These are phyloP conservation scores for Alectoris magna DNA, from an alignment of 2,797 vertebrate species.

Conservation along the genomic window DNA sequence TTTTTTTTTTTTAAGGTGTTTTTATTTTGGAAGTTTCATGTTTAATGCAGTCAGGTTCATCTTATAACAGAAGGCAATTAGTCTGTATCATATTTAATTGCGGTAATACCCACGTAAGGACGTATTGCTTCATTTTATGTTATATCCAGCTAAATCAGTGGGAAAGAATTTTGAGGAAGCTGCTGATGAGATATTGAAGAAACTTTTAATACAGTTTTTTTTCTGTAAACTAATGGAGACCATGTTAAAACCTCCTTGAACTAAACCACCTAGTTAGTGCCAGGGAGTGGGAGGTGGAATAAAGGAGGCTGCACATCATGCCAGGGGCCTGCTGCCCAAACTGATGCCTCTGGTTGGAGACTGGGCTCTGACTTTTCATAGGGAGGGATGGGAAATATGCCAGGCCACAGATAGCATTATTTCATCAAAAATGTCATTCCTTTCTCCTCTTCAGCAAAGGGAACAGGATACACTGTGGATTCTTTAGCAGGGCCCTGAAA, in stretches of 20 bases:
- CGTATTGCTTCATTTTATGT: slow-evolving; percentile 31
- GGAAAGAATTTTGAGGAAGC: slow-evolving; percentile 46
- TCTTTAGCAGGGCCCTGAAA: not conserved
- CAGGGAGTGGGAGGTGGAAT: not conserved
- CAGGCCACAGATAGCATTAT: not conserved
- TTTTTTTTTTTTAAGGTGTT: not conserved
- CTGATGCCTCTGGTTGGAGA: slow-evolving; percentile 15
- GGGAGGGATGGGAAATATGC: slow-evolving; percentile 2
- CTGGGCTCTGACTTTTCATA: not conserved
- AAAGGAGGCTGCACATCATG: not conserved
- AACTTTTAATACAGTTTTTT: slow-evolving; percentile 41
- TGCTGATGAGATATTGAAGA: slow-evolving; percentile 61
- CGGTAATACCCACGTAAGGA: not conserved
- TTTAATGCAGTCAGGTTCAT: slow-evolving; percentile 46
- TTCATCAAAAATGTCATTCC: not conserved
- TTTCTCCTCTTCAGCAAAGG: not conserved
- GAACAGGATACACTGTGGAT: not conserved
- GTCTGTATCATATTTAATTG: not conserved
- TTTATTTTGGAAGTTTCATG: slow-evolving; percentile 3
- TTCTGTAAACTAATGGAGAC: slow-evolving; percentile 29
- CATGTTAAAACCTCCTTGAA: slow-evolving; percentile 30
- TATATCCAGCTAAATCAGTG: slow-evolving; percentile 33
- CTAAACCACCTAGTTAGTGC: not conserved
- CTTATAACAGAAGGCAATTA: slow-evolving; percentile 9
- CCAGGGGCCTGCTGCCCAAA: not conserved